Percentiles rank a stretch among this genome's conserved stretches.
Evolutionary conservation across 2,113 vertebrate species (phyloP).

Genomic region (Archocentrus centrarchus): DNA sequence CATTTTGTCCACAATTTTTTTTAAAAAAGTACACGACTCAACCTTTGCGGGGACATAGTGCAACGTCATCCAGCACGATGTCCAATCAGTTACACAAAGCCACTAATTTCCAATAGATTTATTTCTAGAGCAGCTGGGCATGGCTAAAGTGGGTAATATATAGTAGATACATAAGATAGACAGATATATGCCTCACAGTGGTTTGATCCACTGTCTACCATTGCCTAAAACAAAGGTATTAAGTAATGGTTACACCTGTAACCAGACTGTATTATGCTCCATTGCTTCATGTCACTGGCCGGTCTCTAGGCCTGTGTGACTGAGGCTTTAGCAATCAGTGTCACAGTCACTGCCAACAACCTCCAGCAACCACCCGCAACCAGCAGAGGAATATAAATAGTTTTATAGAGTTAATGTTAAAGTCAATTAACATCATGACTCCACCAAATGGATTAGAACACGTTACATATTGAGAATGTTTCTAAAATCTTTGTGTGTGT

Average conservation of each 20-base stretch:
- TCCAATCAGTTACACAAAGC: background rate
- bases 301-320: background rate
- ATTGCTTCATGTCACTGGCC: too few species aligned
- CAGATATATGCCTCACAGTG: background rate
- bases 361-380: background rate
- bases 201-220: background rate
- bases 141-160: background rate
- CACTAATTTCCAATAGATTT: background rate
- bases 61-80: background rate
- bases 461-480: too few species aligned
- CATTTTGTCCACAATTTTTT: fast-evolving
- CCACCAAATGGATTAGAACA: too few species aligned
- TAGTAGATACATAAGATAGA: too few species aligned
- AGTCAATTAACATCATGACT: background rate
- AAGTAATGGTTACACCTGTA: too few species aligned
- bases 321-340: background rate
- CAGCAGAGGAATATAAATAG: too few species aligned
- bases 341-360: background rate
- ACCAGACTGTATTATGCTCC: too few species aligned
- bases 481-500: too few species aligned
- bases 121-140: background rate
- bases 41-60: background rate
- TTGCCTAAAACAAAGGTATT: background rate
- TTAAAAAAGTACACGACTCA: background rate
- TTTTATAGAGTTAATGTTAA: background rate